Conservation (phyloP, 2,888 invertebrate genomes). For the Ligdia adustata region DNA sequence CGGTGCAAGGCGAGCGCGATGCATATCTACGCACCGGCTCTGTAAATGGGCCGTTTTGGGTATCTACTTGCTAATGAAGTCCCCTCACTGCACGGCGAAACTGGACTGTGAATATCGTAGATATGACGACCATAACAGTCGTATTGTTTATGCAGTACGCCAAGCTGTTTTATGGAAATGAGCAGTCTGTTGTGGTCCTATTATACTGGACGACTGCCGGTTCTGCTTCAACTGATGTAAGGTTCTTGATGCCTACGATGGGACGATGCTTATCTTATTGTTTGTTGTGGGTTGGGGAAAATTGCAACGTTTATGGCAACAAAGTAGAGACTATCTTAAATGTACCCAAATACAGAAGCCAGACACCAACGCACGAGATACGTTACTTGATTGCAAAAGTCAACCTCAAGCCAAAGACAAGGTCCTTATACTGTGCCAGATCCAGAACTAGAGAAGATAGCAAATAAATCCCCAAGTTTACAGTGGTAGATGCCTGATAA, state of each 20-base stretch:
- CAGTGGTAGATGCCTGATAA: not conserved
- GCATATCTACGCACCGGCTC: slow-evolving; percentile 78
- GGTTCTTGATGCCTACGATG: slow-evolving; percentile 26
- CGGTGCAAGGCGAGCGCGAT: slow-evolving; percentile 71
- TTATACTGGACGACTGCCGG: slow-evolving; percentile 35
- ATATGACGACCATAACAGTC: slow-evolving; percentile 68
- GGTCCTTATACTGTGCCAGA: not conserved
- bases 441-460: not conserved
- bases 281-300: slow-evolving; percentile 24
- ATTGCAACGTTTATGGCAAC: slow-evolving; percentile 21
- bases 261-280: slow-evolving; percentile 26
- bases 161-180: slow-evolving; percentile 61
- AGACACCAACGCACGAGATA: slow-evolving; percentile 9
- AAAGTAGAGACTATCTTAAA: not conserved
- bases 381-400: not conserved
- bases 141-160: slow-evolving; percentile 61
- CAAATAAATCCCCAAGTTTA: too few species aligned
- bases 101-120: slow-evolving; percentile 71
- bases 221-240: slow-evolving; percentile 30
- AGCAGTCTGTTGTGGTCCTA: slow-evolving; percentile 38
- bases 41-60: slow-evolving; percentile 81
- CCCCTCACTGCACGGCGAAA: slow-evolving; percentile 64
- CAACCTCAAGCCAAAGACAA: not conserved
- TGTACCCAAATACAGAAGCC: slow-evolving; percentile 1
- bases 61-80: slow-evolving; percentile 82